phyloP scores from a whole-genome alignment of 1,140 invertebrate genomes.

The Magallana gigas region DNA sequence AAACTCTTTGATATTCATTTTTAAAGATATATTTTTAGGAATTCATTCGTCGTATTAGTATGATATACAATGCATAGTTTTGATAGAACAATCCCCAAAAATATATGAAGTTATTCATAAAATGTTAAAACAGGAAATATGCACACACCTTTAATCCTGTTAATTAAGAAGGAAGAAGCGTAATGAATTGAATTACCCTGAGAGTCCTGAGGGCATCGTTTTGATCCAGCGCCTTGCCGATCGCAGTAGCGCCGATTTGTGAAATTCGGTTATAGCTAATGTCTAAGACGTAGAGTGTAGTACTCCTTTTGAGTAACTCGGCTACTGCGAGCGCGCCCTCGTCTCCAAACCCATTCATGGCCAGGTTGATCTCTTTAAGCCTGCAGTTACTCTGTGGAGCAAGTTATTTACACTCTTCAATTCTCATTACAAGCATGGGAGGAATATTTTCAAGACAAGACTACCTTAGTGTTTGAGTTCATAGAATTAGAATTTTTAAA shows the following conservation, averaged over 20 bases:
- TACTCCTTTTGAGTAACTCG: constrained; percentile 65
- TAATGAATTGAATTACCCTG: constrained; percentile 39
- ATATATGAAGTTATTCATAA: too few species aligned
- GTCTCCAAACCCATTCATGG: constrained; percentile 69
- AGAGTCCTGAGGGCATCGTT: constrained; percentile 59
- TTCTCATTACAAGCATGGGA: not conserved
- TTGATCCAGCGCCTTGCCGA: constrained; percentile 60
- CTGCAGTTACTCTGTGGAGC: constrained; percentile 59
- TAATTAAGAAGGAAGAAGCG: not conserved
- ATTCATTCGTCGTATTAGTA: too few species aligned
- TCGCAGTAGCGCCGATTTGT: constrained; percentile 53
- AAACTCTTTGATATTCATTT: too few species aligned
- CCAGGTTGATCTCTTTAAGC: constrained; percentile 64
- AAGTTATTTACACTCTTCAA: constrained; percentile 6
- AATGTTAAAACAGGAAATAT: too few species aligned
- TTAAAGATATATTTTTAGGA: too few species aligned
- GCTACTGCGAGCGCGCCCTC: constrained; percentile 66
- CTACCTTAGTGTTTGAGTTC: too few species aligned
- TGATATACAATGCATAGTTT: too few species aligned
- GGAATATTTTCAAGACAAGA: too few species aligned
- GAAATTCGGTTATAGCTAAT: constrained; percentile 63
- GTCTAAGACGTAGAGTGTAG: constrained; percentile 63
- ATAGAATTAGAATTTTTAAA: too few species aligned
- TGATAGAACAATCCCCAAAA: too few species aligned
- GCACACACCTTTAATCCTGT: not conserved